Evolutionary conservation across 1,140 invertebrate species (phyloP).

Genomic region (Atopsyche davidsoni): DNA sequence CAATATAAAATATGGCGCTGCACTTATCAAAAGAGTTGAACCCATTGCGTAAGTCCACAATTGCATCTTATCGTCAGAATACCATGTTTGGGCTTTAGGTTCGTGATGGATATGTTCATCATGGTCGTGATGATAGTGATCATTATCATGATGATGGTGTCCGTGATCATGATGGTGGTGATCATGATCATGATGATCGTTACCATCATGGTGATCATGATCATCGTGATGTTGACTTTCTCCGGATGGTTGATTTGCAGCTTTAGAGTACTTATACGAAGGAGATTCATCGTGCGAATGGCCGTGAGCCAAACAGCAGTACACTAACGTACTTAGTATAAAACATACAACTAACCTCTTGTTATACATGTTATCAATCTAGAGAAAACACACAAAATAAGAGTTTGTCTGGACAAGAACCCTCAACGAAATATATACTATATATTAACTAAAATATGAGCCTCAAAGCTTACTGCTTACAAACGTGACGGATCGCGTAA

Average conservation of each 20-base stretch:
- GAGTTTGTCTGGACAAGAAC: no score
- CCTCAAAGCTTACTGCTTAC: no score
- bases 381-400: no score
- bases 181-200: conserved; percentile 24
- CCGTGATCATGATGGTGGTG: conserved; percentile 16
- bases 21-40: conserved; percentile 88
- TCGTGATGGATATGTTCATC: conserved; percentile 21
- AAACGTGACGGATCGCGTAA: no score
- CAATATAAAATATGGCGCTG: conserved; percentile 89
- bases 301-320: conserved; percentile 25
- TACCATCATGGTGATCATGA: conserved; percentile 32
- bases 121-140: conserved; percentile 21
- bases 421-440: no score
- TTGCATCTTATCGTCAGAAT: conserved; percentile 38
- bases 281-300: conserved; percentile 51
- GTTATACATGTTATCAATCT: no score
- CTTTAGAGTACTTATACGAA: conserved; percentile 68
- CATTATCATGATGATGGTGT: conserved; percentile 27
- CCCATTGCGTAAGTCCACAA: conserved; percentile 78
- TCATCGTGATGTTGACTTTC: conserved; percentile 33
- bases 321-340: no score
- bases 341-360: no score
- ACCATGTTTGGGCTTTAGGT: background rate
- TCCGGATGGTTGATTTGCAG: conserved; percentile 54
- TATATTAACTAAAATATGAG: no score